Percentiles rank a stretch among this genome's conserved stretches.
These are phyloP conservation scores for Meta bourneti DNA, from an alignment of 2,888 invertebrate genomes.

Conservation along the genomic window DNA sequence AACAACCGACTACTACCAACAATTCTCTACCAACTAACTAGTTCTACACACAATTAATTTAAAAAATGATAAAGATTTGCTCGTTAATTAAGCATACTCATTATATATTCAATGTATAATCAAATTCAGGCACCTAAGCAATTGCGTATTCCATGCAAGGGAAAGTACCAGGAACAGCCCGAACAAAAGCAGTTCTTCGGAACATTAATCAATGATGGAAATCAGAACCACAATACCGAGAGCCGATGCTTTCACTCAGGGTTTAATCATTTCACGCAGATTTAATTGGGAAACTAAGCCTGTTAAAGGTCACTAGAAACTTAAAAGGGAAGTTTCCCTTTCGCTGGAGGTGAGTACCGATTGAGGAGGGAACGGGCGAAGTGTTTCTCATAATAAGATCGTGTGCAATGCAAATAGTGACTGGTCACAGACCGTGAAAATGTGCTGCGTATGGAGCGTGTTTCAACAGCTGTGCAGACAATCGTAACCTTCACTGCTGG, in stretches of 20 bases:
- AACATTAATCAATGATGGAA: neutral
- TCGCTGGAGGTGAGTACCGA: neutral
- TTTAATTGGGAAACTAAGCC: neutral
- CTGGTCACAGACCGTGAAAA: neutral
- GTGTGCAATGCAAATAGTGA: slow-evolving; percentile 3
- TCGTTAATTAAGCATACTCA: neutral
- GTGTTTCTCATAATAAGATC: neutral
- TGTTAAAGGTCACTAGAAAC: neutral
- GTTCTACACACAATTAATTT: too few species aligned
- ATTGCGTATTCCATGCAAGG: slow-evolving; percentile 13
- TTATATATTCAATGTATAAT: slow-evolving; percentile 15
- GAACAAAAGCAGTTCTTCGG: slow-evolving; percentile 9
- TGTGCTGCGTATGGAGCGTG: neutral
- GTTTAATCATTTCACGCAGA: neutral
- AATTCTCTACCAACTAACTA: too few species aligned
- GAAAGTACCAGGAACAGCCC: neutral
- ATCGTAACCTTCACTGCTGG: neutral
- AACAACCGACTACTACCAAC: neutral
- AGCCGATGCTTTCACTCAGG: neutral
- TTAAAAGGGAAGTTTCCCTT: neutral
- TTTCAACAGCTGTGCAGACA: slow-evolving; percentile 10
- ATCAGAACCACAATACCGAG: neutral
- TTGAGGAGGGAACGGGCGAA: neutral
- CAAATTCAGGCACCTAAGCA: slow-evolving; percentile 4
- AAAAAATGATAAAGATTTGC: too few species aligned